Evolutionary conservation across 2,888 invertebrate species (phyloP).

Genomic region (Helleia helle): DNA sequence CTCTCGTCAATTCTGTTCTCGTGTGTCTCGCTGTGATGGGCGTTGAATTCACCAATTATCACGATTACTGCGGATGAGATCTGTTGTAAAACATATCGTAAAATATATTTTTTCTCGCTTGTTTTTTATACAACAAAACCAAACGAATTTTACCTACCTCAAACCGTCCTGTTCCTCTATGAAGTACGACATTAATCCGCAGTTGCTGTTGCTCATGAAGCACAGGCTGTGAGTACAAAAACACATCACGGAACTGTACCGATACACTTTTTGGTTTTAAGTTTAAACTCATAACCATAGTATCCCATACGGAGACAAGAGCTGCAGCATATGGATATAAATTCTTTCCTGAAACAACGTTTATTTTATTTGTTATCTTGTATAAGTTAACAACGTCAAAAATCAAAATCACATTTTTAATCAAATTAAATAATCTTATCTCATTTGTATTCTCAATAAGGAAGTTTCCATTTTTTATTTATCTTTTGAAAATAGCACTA

Average conservation of each 20-base stretch:
- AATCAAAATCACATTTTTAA: too few relatives aligned
- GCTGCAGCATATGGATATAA: conserved; percentile 6
- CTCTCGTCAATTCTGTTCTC: too few relatives aligned
- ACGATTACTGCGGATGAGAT: too few relatives aligned
- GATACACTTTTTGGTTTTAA: not conserved
- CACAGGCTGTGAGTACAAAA: conserved; percentile 4
- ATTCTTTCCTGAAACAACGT: conserved; percentile 3
- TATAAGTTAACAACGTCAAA: too few relatives aligned
- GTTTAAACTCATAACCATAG: not conserved
- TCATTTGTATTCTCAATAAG: too few relatives aligned
- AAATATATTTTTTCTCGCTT: not conserved
- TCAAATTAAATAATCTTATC: too few relatives aligned
- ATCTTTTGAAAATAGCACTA: too few relatives aligned
- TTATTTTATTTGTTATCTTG: too few relatives aligned
- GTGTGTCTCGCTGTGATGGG: too few relatives aligned
- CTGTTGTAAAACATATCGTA: not conserved
- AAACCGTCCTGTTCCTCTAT: conserved; percentile 1
- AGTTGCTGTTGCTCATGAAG: not conserved
- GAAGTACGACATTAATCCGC: not conserved
- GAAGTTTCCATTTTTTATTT: too few relatives aligned
- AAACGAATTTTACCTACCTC: not conserved
- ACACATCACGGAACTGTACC: conserved; percentile 1
- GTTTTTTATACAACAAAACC: too few relatives aligned
- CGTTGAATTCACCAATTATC: too few relatives aligned
- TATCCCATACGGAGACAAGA: conserved; percentile 2